Conservation (phyloP, 2,888 invertebrate genomes). For the Coleophora deauratella region DNA sequence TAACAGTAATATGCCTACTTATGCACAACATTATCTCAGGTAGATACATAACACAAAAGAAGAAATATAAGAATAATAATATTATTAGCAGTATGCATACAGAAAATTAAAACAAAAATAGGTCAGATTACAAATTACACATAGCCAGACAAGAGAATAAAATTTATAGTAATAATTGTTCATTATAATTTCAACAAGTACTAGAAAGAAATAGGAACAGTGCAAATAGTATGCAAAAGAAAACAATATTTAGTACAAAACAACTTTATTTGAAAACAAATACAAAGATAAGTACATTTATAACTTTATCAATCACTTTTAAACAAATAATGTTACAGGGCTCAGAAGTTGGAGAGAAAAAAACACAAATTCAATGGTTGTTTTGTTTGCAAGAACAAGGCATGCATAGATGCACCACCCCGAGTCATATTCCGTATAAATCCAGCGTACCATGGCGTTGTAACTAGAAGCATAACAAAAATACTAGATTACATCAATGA, state of each 20-base stretch:
- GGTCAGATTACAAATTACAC: no score
- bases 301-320: slow-evolving; percentile 16
- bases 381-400: slow-evolving; percentile 21
- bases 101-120: no score
- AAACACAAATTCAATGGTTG: slow-evolving; percentile 18
- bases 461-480: slow-evolving; percentile 40
- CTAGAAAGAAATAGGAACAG: no score
- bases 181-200: no score
- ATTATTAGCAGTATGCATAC: no score
- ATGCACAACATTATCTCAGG: no score
- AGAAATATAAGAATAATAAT: no score
- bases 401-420: slow-evolving; percentile 22
- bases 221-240: no score
- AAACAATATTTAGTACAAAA: slow-evolving; percentile 23
- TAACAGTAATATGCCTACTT: no score
- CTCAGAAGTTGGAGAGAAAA: slow-evolving; percentile 23
- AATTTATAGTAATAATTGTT: no score
- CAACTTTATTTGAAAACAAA: slow-evolving; percentile 41
- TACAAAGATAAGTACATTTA: slow-evolving; percentile 57
- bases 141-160: no score
- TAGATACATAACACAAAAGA: no score
- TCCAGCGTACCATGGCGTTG: slow-evolving; percentile 12
- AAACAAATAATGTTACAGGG: slow-evolving; percentile 27
- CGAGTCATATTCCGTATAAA: slow-evolving; percentile 20
- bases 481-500: slow-evolving; percentile 23